Conservation (phyloP, 1,140 invertebrate species). For the Euborellia annulipes region DNA sequence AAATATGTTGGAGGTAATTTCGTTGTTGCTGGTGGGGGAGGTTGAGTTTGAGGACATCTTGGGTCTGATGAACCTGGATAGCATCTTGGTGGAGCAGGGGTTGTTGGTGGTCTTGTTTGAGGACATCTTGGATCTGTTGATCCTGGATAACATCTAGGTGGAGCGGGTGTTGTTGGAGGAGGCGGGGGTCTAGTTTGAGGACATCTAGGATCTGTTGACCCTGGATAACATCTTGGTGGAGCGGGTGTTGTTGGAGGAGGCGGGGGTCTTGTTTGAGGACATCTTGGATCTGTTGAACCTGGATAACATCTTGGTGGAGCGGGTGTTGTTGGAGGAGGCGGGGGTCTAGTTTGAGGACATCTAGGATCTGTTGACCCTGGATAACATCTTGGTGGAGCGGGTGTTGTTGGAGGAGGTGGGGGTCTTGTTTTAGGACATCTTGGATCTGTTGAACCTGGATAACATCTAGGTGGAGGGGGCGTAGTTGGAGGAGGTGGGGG, state of each 20-base stretch:
- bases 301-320: constrained; percentile 22
- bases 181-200: constrained; percentile 11
- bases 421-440: constrained; percentile 15
- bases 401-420: constrained; percentile 11
- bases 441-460: constrained; percentile 21
- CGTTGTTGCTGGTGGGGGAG: constrained; percentile 7
- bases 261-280: constrained; percentile 20
- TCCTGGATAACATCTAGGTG: constrained; percentile 14
- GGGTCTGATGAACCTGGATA: constrained; percentile 30
- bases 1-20: background rate
- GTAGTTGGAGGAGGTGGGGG: constrained; percentile 13
- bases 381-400: constrained; percentile 12
- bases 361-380: constrained; percentile 21
- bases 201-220: constrained; percentile 23
- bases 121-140: constrained; percentile 22
- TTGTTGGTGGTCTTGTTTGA: constrained; percentile 14
- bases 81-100: constrained; percentile 19
- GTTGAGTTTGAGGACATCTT: constrained; percentile 24
- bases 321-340: constrained; percentile 9
- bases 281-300: constrained; percentile 28
- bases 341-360: constrained; percentile 16
- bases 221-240: no score
- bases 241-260: constrained; percentile 9
- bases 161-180: background rate
- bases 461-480: constrained; percentile 16